A percentile compares a stretch with the other conserved stretches of the same genome.
These are phyloP conservation scores for Stegana nigrithorax DNA, from an alignment of 2,888 invertebrate genomes.

Conservation along the genomic window DNA sequence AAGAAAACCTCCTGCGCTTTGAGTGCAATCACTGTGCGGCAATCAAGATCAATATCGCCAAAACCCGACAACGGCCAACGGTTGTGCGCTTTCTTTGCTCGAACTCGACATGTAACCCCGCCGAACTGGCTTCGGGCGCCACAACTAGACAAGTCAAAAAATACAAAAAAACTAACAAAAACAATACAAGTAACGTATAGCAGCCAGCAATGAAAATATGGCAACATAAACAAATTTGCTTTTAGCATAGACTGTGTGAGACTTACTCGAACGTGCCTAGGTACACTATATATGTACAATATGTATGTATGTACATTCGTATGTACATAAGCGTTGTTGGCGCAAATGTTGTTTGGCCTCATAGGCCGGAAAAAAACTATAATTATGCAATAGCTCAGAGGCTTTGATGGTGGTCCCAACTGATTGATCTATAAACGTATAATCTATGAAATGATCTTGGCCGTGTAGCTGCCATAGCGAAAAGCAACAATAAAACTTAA, in stretches of 20 bases:
- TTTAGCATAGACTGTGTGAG: too few relatives aligned
- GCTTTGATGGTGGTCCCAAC: slow-evolving; percentile 61
- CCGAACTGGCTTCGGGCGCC: slow-evolving; percentile 8
- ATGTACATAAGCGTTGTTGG: too few relatives aligned
- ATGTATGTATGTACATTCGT: too few relatives aligned
- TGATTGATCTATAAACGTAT: slow-evolving; percentile 40
- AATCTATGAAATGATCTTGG: slow-evolving; percentile 28
- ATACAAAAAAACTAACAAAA: neutral
- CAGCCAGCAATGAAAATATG: neutral
- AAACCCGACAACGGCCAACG: neutral
- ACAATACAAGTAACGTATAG: too few relatives aligned
- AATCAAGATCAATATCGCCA: slow-evolving; percentile 55
- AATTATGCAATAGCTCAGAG: slow-evolving; percentile 66
- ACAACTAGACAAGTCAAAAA: slow-evolving; percentile 13
- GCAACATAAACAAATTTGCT: slow-evolving; percentile 44
- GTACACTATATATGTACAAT: neutral
- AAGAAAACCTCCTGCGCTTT: too few relatives aligned
- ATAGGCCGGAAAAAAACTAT: slow-evolving; percentile 55
- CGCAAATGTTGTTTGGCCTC: slow-evolving; percentile 13
- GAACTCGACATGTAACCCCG: neutral
- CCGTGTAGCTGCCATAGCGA: slow-evolving; percentile 5
- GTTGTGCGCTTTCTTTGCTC: slow-evolving; percentile 6
- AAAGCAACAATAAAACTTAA: neutral
- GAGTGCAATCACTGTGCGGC: slow-evolving; percentile 58
- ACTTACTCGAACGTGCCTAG: slow-evolving; percentile 21